Conservation (phyloP, 2,888 invertebrate genomes). For the Folsomia manolachei region DNA sequence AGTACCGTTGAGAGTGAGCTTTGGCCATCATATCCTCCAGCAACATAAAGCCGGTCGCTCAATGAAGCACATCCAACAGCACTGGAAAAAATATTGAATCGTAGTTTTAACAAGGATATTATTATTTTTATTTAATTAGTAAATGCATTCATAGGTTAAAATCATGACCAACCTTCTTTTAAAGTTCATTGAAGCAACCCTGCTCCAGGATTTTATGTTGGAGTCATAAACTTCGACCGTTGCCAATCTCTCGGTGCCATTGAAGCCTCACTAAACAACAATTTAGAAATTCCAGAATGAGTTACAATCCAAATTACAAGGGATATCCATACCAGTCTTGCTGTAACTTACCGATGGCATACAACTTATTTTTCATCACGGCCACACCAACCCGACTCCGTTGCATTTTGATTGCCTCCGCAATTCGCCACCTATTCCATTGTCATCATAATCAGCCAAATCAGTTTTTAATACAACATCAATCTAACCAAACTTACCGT, state of each 20-base stretch:
- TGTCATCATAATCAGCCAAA: too few relatives aligned
- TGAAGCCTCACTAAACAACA: too few relatives aligned
- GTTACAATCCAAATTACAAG: slow-evolving; percentile 33
- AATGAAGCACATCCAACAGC: slow-evolving; percentile 78
- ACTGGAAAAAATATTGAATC: slow-evolving; percentile 55
- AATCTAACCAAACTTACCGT: too few relatives aligned
- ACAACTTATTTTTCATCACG: slow-evolving; percentile 71
- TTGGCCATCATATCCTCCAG: slow-evolving; percentile 81
- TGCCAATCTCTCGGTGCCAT: slow-evolving; percentile 72
- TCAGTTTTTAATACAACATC: too few relatives aligned
- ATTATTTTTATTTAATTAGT: neutral
- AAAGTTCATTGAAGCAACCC: slow-evolving; percentile 75
- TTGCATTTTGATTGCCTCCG: slow-evolving; percentile 78
- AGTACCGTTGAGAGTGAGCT: neutral
- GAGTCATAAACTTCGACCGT: slow-evolving; percentile 84
- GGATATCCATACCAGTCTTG: too few relatives aligned
- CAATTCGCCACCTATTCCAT: slow-evolving; percentile 80
- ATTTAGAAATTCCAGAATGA: slow-evolving; percentile 59
- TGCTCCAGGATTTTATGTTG: slow-evolving; percentile 68
- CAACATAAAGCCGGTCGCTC: slow-evolving; percentile 75
- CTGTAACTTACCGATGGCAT: slow-evolving; percentile 81
- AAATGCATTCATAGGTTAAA: neutral
- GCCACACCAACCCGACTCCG: slow-evolving; percentile 80
- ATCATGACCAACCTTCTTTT: slow-evolving; percentile 64
- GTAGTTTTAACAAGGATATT: neutral